A percentile compares a stretch with the other conserved stretches of the same genome.
phyloP scores from a whole-genome alignment of 2,888 invertebrate genomes.

The Phalera bucephala region DNA sequence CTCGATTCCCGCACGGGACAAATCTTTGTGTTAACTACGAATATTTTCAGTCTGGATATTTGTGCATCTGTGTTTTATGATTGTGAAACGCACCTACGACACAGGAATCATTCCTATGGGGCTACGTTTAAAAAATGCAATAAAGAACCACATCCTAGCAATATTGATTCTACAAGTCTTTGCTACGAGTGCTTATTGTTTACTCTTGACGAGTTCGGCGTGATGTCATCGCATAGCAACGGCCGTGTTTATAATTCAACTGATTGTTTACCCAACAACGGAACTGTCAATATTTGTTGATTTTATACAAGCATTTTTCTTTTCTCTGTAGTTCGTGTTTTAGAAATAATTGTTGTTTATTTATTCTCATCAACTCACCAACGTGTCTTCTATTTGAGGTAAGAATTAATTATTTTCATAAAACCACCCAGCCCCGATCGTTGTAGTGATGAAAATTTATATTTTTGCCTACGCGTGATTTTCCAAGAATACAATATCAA shows the following conservation, averaged over 20 bases:
- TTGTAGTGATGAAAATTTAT: constrained; percentile 1
- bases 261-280: constrained; percentile 37
- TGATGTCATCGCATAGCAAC: constrained; percentile 41
- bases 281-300: constrained; percentile 20
- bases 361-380: constrained; percentile 19
- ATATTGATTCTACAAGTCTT: constrained; percentile 20
- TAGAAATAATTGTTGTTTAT: constrained; percentile 22
- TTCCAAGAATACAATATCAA: neutral
- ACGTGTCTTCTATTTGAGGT: constrained; percentile 25
- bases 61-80: too few species aligned
- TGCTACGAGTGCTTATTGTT: too few species aligned
- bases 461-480: constrained; percentile 8
- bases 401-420: constrained; percentile 20
- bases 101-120: too few species aligned
- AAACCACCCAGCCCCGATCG: constrained; percentile 4
- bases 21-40: too few species aligned
- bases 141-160: neutral
- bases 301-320: constrained; percentile 12
- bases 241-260: constrained; percentile 29
- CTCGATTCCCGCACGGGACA: too few species aligned
- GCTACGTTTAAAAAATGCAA: too few species aligned
- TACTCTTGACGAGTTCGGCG: constrained; percentile 10
- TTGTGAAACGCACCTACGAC: too few species aligned
- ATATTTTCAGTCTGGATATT: too few species aligned
- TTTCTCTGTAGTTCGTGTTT: constrained; percentile 18